A percentile compares a stretch with the other conserved stretches of the same genome.
These are phyloP conservation scores for Mixornis gularis DNA, from an alignment of 2,113 vertebrate genomes.

Conservation along the genomic window DNA sequence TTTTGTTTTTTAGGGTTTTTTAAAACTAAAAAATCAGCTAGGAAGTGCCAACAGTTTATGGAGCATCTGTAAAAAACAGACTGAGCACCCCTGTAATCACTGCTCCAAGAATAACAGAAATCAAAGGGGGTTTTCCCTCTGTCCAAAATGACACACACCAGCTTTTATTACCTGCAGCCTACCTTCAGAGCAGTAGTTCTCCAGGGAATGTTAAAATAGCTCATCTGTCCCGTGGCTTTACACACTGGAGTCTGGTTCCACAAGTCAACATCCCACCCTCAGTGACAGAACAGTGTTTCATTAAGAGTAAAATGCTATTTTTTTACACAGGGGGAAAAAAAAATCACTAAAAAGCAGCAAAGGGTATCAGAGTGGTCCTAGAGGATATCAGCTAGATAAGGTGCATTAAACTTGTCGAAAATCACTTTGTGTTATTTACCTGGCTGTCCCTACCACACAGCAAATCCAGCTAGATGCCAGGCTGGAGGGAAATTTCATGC, in stretches of 20 bases:
- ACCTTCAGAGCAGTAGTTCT: not conserved
- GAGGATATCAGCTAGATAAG: not conserved
- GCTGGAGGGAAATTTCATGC: not conserved
- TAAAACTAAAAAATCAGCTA: not conserved
- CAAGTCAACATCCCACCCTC: not conserved
- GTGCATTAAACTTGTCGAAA: not conserved
- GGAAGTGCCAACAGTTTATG: not conserved
- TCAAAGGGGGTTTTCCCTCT: rapidly evolving
- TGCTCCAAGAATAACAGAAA: not conserved
- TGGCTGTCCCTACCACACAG: not conserved
- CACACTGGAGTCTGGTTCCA: not conserved
- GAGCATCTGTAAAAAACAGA: not conserved
- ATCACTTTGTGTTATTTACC: not conserved
- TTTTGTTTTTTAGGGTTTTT: not conserved
- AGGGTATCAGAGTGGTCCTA: not conserved
- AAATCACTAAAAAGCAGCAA: not conserved
- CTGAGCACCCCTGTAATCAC: not conserved
- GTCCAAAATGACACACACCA: not conserved
- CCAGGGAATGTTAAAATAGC: not conserved
- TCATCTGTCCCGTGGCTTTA: not conserved
- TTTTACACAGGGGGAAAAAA: not conserved
- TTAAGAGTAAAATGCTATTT: not conserved
- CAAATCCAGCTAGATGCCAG: not conserved
- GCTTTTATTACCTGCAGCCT: not conserved
- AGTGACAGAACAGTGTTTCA: not conserved